A percentile compares a stretch with the other conserved stretches of the same genome.
Evolutionary conservation across 2,888 invertebrate genomes (phyloP).

Genomic region (Cotesia congregata): DNA sequence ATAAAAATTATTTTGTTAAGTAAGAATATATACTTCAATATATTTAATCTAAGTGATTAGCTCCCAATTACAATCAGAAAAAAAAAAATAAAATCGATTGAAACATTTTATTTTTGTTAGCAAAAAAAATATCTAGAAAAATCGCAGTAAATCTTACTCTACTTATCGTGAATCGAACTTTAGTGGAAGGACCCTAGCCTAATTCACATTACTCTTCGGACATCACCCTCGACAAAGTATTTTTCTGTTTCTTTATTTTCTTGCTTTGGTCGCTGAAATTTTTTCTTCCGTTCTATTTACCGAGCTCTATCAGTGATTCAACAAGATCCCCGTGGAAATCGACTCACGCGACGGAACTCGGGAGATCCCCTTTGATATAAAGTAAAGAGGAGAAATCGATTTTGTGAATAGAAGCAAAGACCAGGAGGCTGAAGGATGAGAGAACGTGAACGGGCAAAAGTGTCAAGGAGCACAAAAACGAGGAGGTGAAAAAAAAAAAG

Average conservation of each 20-base stretch:
- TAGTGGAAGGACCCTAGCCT: conserved; percentile 8
- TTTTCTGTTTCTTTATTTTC: neutral
- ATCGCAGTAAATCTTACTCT: conserved; percentile 1
- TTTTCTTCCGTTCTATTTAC: conserved; percentile 30
- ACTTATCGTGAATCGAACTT: neutral
- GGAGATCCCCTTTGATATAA: conserved; percentile 55
- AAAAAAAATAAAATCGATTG: neutral
- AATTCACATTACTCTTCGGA: conserved; percentile 19
- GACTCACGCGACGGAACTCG: conserved; percentile 40
- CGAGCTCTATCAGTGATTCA: conserved; percentile 2
- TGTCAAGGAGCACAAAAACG: conserved; percentile 42
- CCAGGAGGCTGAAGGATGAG: conserved; percentile 46
- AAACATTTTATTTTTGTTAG: neutral
- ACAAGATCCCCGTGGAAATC: conserved; percentile 26
- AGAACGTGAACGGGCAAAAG: conserved; percentile 47
- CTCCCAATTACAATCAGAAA: neutral
- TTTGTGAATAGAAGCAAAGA: conserved; percentile 48
- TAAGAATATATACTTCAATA: too few relatives aligned
- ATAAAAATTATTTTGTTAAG: too few relatives aligned
- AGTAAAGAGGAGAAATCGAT: conserved; percentile 60
- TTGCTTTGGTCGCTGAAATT: neutral
- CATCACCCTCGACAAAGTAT: conserved; percentile 19
- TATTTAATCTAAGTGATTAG: too few relatives aligned
- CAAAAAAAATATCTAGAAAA: neutral
- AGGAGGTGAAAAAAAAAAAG: conserved; percentile 38